Conservation (phyloP, 2,113 vertebrate genomes). For the Microcebus tavaratra region DNA sequence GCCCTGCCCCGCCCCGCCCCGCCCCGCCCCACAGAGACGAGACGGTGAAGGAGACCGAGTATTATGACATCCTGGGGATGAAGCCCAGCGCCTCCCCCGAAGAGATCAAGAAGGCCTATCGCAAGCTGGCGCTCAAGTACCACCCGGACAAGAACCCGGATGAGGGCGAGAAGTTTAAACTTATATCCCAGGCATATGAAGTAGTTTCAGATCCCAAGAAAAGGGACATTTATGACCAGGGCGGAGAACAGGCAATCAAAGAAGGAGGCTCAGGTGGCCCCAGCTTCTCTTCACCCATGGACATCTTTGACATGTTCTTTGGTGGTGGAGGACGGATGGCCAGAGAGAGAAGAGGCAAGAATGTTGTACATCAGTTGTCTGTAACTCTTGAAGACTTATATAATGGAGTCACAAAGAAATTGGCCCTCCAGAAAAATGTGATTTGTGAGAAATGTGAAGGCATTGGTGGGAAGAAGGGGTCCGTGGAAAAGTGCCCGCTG, state of each 20-base stretch:
- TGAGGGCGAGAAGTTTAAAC: slow-evolving; percentile 89
- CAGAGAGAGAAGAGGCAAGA: slow-evolving; percentile 97
- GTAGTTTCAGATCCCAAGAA: slow-evolving; percentile 97
- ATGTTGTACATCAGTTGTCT: slow-evolving; percentile 94
- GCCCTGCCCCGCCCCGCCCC: background rate
- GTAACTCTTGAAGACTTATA: slow-evolving; percentile 97
- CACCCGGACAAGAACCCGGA: slow-evolving; percentile 97
- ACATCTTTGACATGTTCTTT: slow-evolving; percentile 99
- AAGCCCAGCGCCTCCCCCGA: slow-evolving; percentile 88
- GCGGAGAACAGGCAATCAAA: slow-evolving; percentile 98
- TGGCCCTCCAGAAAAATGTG: slow-evolving; percentile 96
- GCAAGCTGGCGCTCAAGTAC: slow-evolving; percentile 93
- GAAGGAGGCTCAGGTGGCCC: slow-evolving; percentile 93
- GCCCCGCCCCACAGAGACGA: slow-evolving; percentile 51
- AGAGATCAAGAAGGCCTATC: slow-evolving; percentile 95
- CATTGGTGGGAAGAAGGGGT: slow-evolving; percentile 91
- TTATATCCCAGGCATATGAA: slow-evolving; percentile 99
- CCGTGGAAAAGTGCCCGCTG: slow-evolving; percentile 92
- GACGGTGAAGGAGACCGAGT: slow-evolving; percentile 96
- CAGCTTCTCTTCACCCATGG: slow-evolving; percentile 94
- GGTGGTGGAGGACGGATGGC: slow-evolving; percentile 96
- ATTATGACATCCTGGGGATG: slow-evolving; percentile 94
- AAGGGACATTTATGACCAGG: slow-evolving; percentile 96
- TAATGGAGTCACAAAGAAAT: slow-evolving; percentile 93
- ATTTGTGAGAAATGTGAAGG: slow-evolving; percentile 75